Conservation (phyloP, 2,888 invertebrate genomes). For the Drosophila mulleri region DNA sequence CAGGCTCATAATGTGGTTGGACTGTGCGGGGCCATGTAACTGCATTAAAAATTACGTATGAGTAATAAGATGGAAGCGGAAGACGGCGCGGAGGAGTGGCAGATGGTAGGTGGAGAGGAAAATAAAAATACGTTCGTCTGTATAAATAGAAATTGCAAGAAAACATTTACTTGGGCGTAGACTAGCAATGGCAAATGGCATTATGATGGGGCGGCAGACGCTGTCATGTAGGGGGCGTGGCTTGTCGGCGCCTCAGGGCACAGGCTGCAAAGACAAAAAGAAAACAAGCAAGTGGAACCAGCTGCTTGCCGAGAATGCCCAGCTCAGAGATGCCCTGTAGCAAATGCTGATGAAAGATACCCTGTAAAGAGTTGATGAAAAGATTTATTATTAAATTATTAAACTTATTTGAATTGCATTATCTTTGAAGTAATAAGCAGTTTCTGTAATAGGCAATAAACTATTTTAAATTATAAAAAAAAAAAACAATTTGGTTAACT, state of each 20-base stretch:
- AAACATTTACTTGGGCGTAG: slow-evolving; percentile 27
- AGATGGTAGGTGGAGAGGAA: not conserved
- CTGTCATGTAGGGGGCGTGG: slow-evolving; percentile 23
- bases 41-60: slow-evolving; percentile 64
- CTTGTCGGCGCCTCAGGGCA: slow-evolving; percentile 29
- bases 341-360: too few species aligned
- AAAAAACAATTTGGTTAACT: too few species aligned
- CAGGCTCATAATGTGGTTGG: not conserved
- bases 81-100: not conserved
- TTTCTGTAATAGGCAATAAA: too few species aligned
- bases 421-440: too few species aligned
- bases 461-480: too few species aligned
- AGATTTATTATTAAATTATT: too few species aligned
- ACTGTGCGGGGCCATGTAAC: slow-evolving; percentile 15
- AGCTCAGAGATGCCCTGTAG: not conserved
- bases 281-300: not conserved
- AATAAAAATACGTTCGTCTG: slow-evolving; percentile 22
- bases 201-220: slow-evolving; percentile 39
- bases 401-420: too few species aligned
- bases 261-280: slow-evolving; percentile 26
- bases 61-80: slow-evolving; percentile 28
- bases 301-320: not conserved
- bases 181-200: slow-evolving; percentile 43
- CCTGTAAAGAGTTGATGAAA: too few species aligned
- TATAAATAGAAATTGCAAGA: slow-evolving; percentile 41